Evolutionary conservation across 2,113 vertebrate species (phyloP).

Genomic region (Gobio gobio): DNA sequence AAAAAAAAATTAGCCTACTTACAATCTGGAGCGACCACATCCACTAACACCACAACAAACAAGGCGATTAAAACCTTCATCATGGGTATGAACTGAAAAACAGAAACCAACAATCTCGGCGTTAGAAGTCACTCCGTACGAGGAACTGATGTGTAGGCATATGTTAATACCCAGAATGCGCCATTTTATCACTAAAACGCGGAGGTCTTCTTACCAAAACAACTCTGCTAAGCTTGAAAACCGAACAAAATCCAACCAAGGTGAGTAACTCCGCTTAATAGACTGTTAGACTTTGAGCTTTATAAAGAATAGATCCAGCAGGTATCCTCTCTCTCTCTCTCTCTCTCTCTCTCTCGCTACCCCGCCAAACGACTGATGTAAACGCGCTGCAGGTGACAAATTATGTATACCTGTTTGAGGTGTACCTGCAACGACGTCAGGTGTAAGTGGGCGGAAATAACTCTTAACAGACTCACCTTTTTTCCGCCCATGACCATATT

Average conservation of each 20-base stretch:
- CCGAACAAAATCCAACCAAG: background rate
- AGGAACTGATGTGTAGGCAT: background rate
- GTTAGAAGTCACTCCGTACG: background rate
- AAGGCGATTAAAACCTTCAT: constrained; percentile 69
- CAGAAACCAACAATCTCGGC: background rate
- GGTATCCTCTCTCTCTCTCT: background rate
- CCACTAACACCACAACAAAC: constrained; percentile 59
- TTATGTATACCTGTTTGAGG: constrained; percentile 58
- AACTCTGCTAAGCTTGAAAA: no score
- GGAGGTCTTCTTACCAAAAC: background rate
- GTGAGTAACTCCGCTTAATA: background rate
- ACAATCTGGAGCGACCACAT: constrained; percentile 57
- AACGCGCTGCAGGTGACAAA: background rate
- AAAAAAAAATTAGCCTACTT: background rate
- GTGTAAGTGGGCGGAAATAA: background rate
- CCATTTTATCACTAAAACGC: background rate
- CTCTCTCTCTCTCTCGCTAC: background rate
- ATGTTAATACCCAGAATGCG: no score
- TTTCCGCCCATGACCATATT: constrained; percentile 68
- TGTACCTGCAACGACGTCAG: constrained; percentile 62
- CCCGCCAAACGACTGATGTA: background rate
- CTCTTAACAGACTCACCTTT: constrained; percentile 42
- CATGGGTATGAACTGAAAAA: background rate
- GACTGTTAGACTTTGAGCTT: background rate
- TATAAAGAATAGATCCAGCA: background rate